A percentile compares a stretch with the other conserved stretches of the same genome.
Evolutionary conservation across 1,140 invertebrate genomes (phyloP).

Genomic region (Hermetia illucens): DNA sequence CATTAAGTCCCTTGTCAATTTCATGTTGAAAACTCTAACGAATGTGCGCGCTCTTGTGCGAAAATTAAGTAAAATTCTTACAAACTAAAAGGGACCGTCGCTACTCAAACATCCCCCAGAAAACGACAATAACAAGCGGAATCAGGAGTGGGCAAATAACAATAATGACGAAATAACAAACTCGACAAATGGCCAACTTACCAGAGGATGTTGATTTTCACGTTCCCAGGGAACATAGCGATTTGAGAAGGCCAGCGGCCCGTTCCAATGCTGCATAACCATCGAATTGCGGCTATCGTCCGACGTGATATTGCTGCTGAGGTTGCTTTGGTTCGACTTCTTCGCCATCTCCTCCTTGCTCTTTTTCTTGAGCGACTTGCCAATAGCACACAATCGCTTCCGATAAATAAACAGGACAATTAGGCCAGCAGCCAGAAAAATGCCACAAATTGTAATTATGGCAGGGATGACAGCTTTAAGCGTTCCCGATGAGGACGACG

Average conservation of each 20-base stretch:
- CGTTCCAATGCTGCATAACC: slow-evolving; percentile 53
- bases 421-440: slow-evolving; percentile 38
- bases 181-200: slow-evolving; percentile 1
- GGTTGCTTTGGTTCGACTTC: slow-evolving; percentile 24
- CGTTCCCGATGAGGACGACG: slow-evolving; percentile 25
- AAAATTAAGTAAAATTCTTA: no score
- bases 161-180: no score
- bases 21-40: no score
- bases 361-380: slow-evolving; percentile 33
- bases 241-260: slow-evolving; percentile 58
- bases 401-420: slow-evolving; percentile 37
- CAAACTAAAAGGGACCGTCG: no score
- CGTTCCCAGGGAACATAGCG: slow-evolving; percentile 65
- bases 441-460: slow-evolving; percentile 33
- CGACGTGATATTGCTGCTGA: slow-evolving; percentile 17
- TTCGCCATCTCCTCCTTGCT: slow-evolving; percentile 43
- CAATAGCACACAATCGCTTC: slow-evolving; percentile 36
- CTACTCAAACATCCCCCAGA: not conserved
- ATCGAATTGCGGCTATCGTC: slow-evolving; percentile 28
- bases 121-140: not conserved
- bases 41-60: no score
- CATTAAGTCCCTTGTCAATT: no score
- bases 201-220: slow-evolving; percentile 36
- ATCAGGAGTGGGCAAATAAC: not conserved
- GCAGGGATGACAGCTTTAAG: slow-evolving; percentile 41